Evolutionary conservation across 2,113 vertebrate genomes (phyloP).

Genomic region (Glaucomys volans): DNA sequence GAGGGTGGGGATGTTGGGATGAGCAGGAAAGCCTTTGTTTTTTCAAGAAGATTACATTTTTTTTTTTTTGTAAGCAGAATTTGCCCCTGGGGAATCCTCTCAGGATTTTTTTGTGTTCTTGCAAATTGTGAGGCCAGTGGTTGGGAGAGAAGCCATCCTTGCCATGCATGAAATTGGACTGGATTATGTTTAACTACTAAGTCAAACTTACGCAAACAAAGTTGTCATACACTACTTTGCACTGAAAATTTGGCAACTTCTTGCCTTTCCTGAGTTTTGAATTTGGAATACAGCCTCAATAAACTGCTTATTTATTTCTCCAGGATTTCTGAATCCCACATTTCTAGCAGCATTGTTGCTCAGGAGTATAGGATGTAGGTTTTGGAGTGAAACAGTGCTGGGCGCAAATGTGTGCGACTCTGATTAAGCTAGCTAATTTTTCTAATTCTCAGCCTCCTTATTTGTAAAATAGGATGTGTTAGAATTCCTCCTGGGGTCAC

Average conservation of each 20-base stretch:
- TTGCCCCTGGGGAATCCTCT: neutral
- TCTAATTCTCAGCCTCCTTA: neutral
- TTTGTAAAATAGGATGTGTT: neutral
- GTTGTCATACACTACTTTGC: neutral
- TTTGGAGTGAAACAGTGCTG: neutral
- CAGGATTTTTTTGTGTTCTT: neutral
- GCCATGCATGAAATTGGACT: neutral
- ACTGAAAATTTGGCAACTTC: neutral
- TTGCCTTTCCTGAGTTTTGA: neutral
- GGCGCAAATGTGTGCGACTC: neutral
- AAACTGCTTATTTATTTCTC: neutral
- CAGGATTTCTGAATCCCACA: neutral
- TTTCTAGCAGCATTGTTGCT: neutral
- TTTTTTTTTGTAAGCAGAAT: neutral
- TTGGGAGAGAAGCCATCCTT: neutral
- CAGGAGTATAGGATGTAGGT: neutral
- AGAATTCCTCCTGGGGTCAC: neutral
- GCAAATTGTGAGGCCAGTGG: neutral
- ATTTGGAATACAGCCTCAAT: neutral
- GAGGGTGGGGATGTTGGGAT: neutral
- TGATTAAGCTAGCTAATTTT: neutral
- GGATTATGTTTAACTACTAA: slow-evolving; percentile 59
- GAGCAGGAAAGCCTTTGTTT: neutral
- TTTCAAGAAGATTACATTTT: neutral
- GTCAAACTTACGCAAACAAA: slow-evolving; percentile 32